Conservation (phyloP, 2,888 invertebrate species). For the Arctia plantaginis region DNA sequence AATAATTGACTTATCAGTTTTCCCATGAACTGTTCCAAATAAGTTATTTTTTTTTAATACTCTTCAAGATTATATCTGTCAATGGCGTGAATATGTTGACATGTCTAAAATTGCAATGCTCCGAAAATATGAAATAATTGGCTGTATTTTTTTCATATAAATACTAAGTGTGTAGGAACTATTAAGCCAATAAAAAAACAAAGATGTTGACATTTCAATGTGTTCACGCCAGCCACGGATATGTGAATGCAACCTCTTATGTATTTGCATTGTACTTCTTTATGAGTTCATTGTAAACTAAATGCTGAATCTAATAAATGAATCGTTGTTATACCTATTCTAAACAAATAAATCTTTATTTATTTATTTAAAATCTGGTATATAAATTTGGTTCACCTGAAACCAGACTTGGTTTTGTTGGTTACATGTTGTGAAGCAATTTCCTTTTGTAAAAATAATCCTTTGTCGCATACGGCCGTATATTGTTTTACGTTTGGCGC, state of each 20-base stretch:
- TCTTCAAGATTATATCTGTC: neutral
- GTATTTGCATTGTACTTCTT: neutral
- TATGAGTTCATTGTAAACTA: too few relatives aligned
- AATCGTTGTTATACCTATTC: too few relatives aligned
- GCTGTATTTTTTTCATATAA: too few relatives aligned
- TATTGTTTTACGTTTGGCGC: constrained; percentile 33
- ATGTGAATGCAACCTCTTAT: neutral
- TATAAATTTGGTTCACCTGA: neutral
- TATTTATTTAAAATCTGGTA: neutral
- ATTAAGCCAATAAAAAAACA: too few relatives aligned
- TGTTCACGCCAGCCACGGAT: too few relatives aligned
- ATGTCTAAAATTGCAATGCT: too few relatives aligned
- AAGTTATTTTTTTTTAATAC: neutral
- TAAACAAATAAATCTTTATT: neutral
- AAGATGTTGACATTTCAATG: too few relatives aligned
- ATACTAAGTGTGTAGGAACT: too few relatives aligned
- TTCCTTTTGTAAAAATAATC: constrained; percentile 27
- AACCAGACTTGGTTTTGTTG: neutral
- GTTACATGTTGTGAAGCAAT: neutral
- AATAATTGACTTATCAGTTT: constrained; percentile 47
- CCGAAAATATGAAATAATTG: too few relatives aligned
- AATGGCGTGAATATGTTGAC: too few relatives aligned
- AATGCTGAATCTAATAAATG: too few relatives aligned
- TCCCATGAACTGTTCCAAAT: constrained; percentile 20
- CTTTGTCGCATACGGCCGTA: constrained; percentile 30